A percentile compares a stretch with the other conserved stretches of the same genome.
Conservation (phyloP, 2,113 vertebrate genomes). For the Elgaria multicarinata region DNA sequence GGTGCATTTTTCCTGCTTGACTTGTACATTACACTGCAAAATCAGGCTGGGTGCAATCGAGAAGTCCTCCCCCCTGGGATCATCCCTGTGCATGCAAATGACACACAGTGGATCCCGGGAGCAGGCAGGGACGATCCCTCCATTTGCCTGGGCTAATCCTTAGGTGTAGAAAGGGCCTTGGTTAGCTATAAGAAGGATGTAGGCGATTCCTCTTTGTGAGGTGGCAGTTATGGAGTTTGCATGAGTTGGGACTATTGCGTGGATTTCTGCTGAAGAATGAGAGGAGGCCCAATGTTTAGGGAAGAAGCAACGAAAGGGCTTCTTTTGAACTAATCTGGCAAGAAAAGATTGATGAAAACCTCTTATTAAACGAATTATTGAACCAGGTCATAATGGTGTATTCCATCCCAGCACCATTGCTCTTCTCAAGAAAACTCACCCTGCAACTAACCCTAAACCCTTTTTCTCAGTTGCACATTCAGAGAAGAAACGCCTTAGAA, state of each 20-base stretch:
- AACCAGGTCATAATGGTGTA: neutral
- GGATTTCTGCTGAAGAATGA: neutral
- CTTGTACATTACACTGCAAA: neutral
- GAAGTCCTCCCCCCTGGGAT: too few relatives aligned
- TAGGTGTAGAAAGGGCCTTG: too few relatives aligned
- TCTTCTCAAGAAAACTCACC: slow-evolving; percentile 43
- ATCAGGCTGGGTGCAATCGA: neutral
- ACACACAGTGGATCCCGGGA: too few relatives aligned
- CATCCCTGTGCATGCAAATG: too few relatives aligned
- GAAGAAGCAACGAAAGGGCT: neutral
- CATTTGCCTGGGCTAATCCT: too few relatives aligned
- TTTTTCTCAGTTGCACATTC: slow-evolving; percentile 71
- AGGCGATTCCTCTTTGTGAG: neutral
- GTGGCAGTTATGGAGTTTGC: neutral
- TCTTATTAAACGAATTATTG: neutral
- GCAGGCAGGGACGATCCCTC: too few relatives aligned
- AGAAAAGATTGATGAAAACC: neutral
- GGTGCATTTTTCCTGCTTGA: neutral
- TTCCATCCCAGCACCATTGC: slow-evolving; percentile 14
- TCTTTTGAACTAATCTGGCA: neutral
- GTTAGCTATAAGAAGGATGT: neutral
- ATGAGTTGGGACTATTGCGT: too few relatives aligned
- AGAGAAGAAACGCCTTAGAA: slow-evolving; percentile 93
- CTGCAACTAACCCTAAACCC: slow-evolving; percentile 65
- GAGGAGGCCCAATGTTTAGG: neutral